Percentiles rank a stretch among this genome's conserved stretches.
Evolutionary conservation across 2,113 vertebrate species (phyloP).

Genomic region (Tachysurus vachellii): DNA sequence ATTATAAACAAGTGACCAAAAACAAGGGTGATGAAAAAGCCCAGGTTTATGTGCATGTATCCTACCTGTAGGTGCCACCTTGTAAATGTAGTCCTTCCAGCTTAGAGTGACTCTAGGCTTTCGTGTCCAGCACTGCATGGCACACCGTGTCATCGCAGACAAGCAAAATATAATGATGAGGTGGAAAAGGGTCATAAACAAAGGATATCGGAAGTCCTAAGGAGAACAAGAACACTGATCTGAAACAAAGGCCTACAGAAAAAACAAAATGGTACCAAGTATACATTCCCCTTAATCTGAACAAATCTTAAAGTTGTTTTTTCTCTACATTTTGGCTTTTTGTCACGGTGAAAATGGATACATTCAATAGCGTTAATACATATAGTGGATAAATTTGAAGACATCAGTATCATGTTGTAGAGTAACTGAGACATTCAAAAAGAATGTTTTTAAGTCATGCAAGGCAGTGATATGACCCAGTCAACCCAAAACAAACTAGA

Average conservation of each 20-base stretch:
- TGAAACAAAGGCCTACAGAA: not conserved
- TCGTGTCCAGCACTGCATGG: conserved; percentile 73
- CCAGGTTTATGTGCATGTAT: not conserved
- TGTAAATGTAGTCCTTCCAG: conserved; percentile 82
- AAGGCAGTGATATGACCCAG: too few relatives aligned
- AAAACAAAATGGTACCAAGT: not conserved
- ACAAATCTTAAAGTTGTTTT: too few relatives aligned
- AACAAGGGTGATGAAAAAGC: not conserved
- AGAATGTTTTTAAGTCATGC: too few relatives aligned
- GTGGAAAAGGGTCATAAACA: conserved; percentile 90
- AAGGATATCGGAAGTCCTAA: conserved; percentile 89
- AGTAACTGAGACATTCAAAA: too few relatives aligned
- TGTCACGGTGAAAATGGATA: too few relatives aligned
- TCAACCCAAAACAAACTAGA: too few relatives aligned
- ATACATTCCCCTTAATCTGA: not conserved
- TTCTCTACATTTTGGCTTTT: too few relatives aligned
- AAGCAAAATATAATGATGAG: conserved; percentile 83
- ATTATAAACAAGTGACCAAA: not conserved
- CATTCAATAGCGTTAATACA: too few relatives aligned
- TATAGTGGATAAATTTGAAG: too few relatives aligned
- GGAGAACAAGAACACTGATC: not conserved
- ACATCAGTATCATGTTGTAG: too few relatives aligned
- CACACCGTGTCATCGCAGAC: conserved; percentile 73
- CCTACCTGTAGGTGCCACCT: conserved; percentile 86
- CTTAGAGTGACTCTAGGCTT: conserved; percentile 78